Evolutionary conservation across 2,888 invertebrate species (phyloP).

Genomic region (Galerucella nymphaeae): DNA sequence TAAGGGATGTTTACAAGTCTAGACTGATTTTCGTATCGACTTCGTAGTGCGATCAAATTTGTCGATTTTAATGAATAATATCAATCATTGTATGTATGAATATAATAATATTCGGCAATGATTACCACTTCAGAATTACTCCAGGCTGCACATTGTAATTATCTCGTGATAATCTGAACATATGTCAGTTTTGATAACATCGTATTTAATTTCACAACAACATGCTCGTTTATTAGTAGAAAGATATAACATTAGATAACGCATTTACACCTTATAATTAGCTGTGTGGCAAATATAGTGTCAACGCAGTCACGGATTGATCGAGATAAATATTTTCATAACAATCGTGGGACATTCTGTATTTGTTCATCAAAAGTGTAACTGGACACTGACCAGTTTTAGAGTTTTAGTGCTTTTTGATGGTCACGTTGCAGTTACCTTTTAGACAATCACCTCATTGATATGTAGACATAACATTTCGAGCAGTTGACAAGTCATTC

Average conservation of each 20-base stretch:
- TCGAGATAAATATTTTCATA: background rate
- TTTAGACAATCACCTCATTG: slow-evolving; percentile 24
- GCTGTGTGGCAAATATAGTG: slow-evolving; percentile 29
- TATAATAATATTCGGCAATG: slow-evolving; percentile 36
- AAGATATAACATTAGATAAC: slow-evolving; percentile 46
- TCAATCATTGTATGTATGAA: slow-evolving; percentile 26
- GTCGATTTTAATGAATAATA: slow-evolving; percentile 21
- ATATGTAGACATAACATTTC: slow-evolving; percentile 33
- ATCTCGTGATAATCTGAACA: slow-evolving; percentile 51
- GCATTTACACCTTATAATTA: slow-evolving; percentile 46
- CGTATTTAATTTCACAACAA: slow-evolving; percentile 51
- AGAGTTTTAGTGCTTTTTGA: slow-evolving; percentile 29
- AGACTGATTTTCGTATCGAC: background rate
- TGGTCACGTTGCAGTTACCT: slow-evolving; percentile 29
- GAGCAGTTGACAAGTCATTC: slow-evolving; percentile 26
- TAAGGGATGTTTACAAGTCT: too few species aligned
- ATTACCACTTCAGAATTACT: slow-evolving; percentile 39
- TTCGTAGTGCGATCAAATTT: background rate
- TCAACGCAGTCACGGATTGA: slow-evolving; percentile 11
- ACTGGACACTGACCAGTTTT: slow-evolving; percentile 20
- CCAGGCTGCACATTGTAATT: slow-evolving; percentile 43
- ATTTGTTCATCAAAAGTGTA: slow-evolving; percentile 28
- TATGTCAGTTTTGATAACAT: slow-evolving; percentile 53
- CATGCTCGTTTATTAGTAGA: slow-evolving; percentile 39
- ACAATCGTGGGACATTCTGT: background rate